Percentiles rank a stretch among this genome's conserved stretches.
phyloP scores from a whole-genome alignment of 2,113 vertebrate species.

The Amia ocellicauda region DNA sequence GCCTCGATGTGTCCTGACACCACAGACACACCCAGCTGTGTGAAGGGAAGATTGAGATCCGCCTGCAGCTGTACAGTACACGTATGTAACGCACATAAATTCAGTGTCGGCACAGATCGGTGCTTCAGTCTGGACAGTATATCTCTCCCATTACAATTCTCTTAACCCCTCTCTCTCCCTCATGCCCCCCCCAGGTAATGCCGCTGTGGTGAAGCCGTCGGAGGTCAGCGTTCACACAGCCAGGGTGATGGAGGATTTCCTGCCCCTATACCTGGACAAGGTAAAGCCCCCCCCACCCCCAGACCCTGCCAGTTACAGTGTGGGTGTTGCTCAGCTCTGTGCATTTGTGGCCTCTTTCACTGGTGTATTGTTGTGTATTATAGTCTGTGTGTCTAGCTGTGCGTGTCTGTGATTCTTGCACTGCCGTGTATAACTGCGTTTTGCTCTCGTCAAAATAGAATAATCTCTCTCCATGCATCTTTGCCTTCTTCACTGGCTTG shows the following conservation, averaged over 20 bases:
- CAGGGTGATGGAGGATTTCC: constrained; percentile 65
- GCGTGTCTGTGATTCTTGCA: not conserved
- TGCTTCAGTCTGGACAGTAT: no score
- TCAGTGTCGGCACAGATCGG: no score
- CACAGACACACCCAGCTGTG: no score
- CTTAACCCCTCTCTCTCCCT: not conserved
- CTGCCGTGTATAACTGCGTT: no score
- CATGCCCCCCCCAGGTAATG: constrained; percentile 78
- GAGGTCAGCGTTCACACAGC: constrained; percentile 80
- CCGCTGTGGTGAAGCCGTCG: constrained; percentile 80
- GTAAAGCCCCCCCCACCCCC: constrained; percentile 48
- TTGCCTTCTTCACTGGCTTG: no score
- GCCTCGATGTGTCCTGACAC: no score
- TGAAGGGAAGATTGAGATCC: not conserved
- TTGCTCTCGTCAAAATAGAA: no score
- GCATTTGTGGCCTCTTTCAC: not conserved
- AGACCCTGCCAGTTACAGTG: not conserved
- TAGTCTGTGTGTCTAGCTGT: not conserved
- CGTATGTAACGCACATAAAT: no score
- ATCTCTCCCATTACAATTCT: not conserved
- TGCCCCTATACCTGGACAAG: constrained; percentile 79
- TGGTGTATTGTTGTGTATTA: no score
- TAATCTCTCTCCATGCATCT: no score
- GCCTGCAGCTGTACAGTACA: not conserved
- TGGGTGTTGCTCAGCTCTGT: not conserved